These are phyloP conservation scores for Torymus auratus DNA, from an alignment of 2,888 invertebrate genomes.

Conservation along the genomic window DNA sequence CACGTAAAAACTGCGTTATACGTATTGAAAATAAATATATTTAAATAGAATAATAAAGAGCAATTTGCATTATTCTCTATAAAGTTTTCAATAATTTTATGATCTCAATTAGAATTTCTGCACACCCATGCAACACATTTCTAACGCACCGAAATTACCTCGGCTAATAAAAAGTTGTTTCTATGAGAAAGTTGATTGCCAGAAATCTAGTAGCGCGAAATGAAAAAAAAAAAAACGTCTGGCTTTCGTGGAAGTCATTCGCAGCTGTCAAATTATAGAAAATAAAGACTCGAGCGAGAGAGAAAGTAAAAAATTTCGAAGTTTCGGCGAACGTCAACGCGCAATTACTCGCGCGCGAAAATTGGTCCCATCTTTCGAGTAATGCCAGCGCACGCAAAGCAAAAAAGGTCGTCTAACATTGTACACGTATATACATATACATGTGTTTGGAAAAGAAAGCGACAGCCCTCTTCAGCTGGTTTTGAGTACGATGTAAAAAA, in stretches of 20 bases:
- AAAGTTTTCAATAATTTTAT: too few species aligned
- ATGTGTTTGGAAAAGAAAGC: conserved; percentile 23
- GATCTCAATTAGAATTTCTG: too few species aligned
- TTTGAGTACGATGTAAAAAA: conserved; percentile 5
- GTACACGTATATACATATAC: neutral
- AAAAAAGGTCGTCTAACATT: conserved; percentile 28
- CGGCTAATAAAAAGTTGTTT: conserved; percentile 22
- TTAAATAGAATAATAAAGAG: too few species aligned
- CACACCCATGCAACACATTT: too few species aligned
- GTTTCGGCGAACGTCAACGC: conserved; percentile 49
- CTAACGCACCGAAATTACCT: conserved; percentile 7
- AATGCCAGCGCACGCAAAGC: conserved; percentile 1
- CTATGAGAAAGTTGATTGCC: conserved; percentile 28
- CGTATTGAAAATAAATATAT: too few species aligned
- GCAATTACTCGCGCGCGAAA: conserved; percentile 48
- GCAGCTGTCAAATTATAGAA: conserved; percentile 57
- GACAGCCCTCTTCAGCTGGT: conserved; percentile 13
- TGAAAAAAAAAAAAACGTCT: conserved; percentile 12
- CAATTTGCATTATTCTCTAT: too few species aligned
- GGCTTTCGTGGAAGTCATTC: conserved; percentile 46
- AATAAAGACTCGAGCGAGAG: conserved; percentile 48
- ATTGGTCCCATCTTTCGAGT: conserved; percentile 44
- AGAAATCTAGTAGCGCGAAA: conserved; percentile 18
- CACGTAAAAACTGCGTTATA: too few species aligned
- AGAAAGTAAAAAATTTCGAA: conserved; percentile 41